Conservation (phyloP, 2,797 vertebrate species). For the Propithecus deckenii region DNA sequence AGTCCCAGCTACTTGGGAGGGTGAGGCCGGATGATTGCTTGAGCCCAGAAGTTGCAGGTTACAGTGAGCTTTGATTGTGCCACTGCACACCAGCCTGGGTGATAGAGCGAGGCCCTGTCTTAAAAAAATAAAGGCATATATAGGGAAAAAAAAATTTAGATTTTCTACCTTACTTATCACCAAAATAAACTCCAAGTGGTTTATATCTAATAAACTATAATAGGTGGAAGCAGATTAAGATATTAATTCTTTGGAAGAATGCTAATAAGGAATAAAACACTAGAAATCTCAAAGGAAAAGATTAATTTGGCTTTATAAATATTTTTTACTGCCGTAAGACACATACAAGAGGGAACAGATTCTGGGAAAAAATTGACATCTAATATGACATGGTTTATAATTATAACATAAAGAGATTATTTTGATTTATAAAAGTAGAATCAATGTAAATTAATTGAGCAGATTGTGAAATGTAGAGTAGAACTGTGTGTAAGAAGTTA, state of each 20-base stretch:
- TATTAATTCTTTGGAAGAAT: neutral
- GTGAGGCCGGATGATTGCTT: neutral
- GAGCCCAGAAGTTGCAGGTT: neutral
- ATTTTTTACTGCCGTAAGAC: neutral
- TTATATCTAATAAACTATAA: neutral
- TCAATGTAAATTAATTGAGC: neutral
- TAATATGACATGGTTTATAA: neutral
- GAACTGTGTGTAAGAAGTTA: neutral
- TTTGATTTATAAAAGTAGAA: neutral
- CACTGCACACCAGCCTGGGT: neutral
- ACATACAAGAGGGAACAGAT: neutral
- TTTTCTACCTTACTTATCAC: neutral
- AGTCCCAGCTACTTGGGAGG: neutral
- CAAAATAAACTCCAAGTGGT: neutral
- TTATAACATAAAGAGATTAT: neutral
- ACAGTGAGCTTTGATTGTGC: neutral
- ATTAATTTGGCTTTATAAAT: neutral
- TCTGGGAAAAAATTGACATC: neutral
- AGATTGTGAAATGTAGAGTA: neutral
- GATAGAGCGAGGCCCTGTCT: neutral
- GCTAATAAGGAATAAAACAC: neutral
- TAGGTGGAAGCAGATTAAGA: neutral
- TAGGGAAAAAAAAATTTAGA: neutral
- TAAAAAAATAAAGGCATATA: neutral
- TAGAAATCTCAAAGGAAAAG: neutral